phyloP scores from a whole-genome alignment of 2,113 vertebrate genomes.

The Crypturellus undulatus region DNA sequence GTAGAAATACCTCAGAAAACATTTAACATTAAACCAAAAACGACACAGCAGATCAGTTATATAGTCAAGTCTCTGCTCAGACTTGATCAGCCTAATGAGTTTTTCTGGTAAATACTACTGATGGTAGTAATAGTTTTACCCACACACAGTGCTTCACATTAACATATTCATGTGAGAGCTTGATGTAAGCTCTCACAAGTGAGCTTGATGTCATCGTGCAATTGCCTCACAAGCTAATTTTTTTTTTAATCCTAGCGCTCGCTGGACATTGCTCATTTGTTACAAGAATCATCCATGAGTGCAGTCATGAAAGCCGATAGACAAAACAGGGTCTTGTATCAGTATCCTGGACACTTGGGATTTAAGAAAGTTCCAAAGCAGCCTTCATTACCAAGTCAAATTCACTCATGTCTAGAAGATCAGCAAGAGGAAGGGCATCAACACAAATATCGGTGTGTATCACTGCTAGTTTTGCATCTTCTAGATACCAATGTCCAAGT shows the following conservation, averaged over 20 bases:
- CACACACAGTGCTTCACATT: background rate
- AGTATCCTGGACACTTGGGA: accelerated
- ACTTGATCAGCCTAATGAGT: background rate
- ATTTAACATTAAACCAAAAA: background rate
- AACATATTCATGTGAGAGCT: background rate
- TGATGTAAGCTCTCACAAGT: background rate
- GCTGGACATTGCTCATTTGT: background rate
- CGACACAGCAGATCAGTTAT: background rate
- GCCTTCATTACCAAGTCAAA: background rate
- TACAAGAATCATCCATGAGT: background rate
- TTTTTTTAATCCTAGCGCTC: background rate
- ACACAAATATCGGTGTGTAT: background rate
- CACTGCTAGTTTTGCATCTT: background rate
- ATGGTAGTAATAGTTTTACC: background rate
- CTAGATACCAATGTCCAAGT: background rate
- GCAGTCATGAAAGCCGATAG: background rate
- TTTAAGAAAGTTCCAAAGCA: background rate
- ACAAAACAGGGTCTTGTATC: background rate
- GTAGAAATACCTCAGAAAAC: background rate
- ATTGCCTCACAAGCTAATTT: background rate
- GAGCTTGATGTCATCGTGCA: background rate
- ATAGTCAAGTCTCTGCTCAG: background rate
- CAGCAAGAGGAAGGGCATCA: background rate
- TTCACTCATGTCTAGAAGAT: background rate
- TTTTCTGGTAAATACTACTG: background rate